phyloP scores from a whole-genome alignment of 2,113 vertebrate species.

The Girardinichthys multiradiatus region DNA sequence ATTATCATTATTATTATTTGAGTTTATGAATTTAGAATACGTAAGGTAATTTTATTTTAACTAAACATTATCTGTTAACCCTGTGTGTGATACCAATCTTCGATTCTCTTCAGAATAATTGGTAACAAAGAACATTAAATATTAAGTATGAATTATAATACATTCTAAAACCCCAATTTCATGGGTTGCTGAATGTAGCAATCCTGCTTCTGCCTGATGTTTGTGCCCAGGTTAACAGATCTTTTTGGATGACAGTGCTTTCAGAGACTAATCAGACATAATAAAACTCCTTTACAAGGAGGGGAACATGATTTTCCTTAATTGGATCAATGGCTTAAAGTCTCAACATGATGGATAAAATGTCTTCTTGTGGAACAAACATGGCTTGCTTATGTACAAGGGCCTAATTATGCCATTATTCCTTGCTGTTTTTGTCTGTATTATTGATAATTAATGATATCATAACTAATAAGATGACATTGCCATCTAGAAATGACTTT shows the following conservation, averaged over 20 bases:
- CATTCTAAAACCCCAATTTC: no score
- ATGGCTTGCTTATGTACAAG: neutral
- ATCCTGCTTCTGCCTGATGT: neutral
- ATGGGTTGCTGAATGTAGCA: no score
- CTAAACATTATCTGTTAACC: no score
- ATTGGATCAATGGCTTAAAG: neutral
- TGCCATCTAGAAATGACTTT: neutral
- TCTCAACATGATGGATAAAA: neutral
- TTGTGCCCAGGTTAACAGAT: neutral
- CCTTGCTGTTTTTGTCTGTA: neutral
- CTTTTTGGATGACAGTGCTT: conserved; percentile 13
- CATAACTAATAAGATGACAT: neutral
- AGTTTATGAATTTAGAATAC: no score
- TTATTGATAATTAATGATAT: neutral
- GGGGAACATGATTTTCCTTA: neutral
- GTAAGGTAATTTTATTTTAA: no score
- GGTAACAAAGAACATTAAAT: no score
- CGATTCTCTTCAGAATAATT: no score
- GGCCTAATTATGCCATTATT: neutral
- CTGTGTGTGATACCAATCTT: no score
- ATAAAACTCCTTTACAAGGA: neutral
- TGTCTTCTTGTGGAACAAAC: neutral
- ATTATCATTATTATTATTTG: no score
- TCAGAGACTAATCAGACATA: neutral
- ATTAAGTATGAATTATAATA: no score